These are phyloP conservation scores for Tigriopus japonicus DNA, from an alignment of 1,140 invertebrate species.

Conservation along the genomic window DNA sequence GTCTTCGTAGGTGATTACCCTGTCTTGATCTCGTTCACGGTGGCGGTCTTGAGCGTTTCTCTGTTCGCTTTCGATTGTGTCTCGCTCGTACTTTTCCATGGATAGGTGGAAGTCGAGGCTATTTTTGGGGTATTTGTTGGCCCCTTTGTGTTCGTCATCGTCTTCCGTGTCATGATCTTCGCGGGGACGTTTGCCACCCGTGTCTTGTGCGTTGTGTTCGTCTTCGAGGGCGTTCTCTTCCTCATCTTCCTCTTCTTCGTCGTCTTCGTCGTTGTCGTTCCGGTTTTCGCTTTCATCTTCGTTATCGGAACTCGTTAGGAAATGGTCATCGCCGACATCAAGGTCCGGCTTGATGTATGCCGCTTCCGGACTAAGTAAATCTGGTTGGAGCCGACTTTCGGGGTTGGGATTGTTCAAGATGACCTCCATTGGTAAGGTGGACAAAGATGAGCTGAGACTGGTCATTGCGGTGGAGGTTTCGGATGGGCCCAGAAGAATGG, in stretches of 20 bases:
- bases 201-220: background rate
- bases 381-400: background rate
- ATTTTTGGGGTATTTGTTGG: background rate
- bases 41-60: too few relatives aligned
- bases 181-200: background rate
- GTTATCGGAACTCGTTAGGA: too few relatives aligned
- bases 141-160: background rate
- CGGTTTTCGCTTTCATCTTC: slow-evolving; percentile 4
- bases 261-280: background rate
- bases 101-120: background rate
- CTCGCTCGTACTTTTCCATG: background rate
- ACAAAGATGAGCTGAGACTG: background rate
- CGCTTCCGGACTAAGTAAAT: background rate
- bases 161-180: background rate
- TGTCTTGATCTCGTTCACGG: too few relatives aligned
- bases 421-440: background rate
- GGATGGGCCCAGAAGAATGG: background rate
- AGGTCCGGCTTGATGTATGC: too few relatives aligned
- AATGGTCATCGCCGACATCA: too few relatives aligned
- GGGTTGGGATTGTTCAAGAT: background rate
- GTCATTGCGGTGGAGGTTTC: background rate
- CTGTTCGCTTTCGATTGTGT: too few relatives aligned
- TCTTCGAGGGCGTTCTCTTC: background rate
- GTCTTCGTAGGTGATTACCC: too few relatives aligned
- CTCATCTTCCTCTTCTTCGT: background rate